A percentile compares a stretch with the other conserved stretches of the same genome.
These are phyloP conservation scores for Tonatia bakeri DNA, from an alignment of 2,113 vertebrate genomes.

Conservation along the genomic window DNA sequence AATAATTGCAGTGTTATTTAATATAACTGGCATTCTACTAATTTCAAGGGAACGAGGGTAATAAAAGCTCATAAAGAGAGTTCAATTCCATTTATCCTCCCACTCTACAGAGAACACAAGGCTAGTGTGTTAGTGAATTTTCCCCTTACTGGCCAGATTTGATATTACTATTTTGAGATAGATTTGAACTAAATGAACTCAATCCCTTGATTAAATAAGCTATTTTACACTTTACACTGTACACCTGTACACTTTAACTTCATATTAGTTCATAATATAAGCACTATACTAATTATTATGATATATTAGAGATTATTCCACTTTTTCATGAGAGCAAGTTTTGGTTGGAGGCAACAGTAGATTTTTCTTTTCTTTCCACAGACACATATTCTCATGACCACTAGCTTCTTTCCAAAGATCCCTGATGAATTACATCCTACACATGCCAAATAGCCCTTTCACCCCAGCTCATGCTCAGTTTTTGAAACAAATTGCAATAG, in stretches of 20 bases:
- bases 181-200: slow-evolving; percentile 62
- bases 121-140: slow-evolving; percentile 42
- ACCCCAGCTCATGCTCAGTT: background rate
- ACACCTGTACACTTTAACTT: slow-evolving; percentile 35
- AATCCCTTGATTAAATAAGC: slow-evolving; percentile 50
- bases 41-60: slow-evolving; percentile 58
- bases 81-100: slow-evolving; percentile 52
- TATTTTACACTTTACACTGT: no score
- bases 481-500: slow-evolving; percentile 60
- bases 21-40: slow-evolving; percentile 63
- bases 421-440: background rate
- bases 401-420: background rate
- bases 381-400: background rate
- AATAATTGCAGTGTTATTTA: slow-evolving; percentile 65
- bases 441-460: background rate
- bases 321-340: background rate
- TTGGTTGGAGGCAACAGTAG: background rate
- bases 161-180: slow-evolving; percentile 67
- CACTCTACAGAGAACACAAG: slow-evolving; percentile 57
- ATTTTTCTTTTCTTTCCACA: background rate
- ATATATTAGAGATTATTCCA: background rate
- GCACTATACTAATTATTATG: background rate
- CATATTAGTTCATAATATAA: slow-evolving; percentile 18
- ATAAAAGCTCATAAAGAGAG: slow-evolving; percentile 50
- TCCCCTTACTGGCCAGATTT: slow-evolving; percentile 49